phyloP scores from a whole-genome alignment of 2,888 invertebrate genomes.

The Platerodrilus igneus region DNA sequence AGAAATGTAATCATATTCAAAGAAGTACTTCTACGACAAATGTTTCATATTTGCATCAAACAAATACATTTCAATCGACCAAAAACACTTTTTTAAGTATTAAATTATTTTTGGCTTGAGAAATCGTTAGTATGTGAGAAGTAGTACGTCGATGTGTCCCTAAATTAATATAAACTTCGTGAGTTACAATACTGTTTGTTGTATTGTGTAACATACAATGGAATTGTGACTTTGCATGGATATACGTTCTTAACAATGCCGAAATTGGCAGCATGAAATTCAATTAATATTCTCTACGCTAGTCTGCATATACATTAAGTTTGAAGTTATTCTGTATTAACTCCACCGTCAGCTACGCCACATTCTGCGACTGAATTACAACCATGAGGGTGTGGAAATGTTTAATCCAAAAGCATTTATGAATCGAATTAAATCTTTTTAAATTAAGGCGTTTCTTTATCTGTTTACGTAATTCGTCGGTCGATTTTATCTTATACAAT shows the following conservation, averaged over 20 bases:
- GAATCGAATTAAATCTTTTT: no score
- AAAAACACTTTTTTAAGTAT: no score
- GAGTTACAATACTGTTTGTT: slow-evolving; percentile 41
- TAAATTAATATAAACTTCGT: slow-evolving; percentile 43
- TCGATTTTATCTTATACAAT: no score
- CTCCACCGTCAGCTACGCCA: slow-evolving; percentile 25
- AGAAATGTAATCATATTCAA: no score
- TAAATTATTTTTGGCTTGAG: no score
- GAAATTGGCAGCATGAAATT: slow-evolving; percentile 40
- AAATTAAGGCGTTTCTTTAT: no score
- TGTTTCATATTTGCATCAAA: no score
- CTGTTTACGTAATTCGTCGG: no score
- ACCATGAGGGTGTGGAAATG: no score
- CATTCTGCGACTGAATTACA: slow-evolving; percentile 22
- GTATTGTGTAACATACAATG: slow-evolving; percentile 42
- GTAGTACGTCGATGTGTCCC: slow-evolving; percentile 35
- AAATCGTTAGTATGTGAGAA: slow-evolving; percentile 22
- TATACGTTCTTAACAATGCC: slow-evolving; percentile 40
- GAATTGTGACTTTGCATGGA: slow-evolving; percentile 47
- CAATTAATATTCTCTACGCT: slow-evolving; percentile 38
- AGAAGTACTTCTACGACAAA: no score
- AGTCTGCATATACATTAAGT: slow-evolving; percentile 40
- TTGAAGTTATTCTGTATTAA: slow-evolving; percentile 41
- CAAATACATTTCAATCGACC: no score
- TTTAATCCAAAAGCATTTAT: no score